Percentiles rank a stretch among this genome's conserved stretches.
Evolutionary conservation across 2,113 vertebrate genomes (phyloP).

Genomic region (Boleophthalmus pectinirostris): DNA sequence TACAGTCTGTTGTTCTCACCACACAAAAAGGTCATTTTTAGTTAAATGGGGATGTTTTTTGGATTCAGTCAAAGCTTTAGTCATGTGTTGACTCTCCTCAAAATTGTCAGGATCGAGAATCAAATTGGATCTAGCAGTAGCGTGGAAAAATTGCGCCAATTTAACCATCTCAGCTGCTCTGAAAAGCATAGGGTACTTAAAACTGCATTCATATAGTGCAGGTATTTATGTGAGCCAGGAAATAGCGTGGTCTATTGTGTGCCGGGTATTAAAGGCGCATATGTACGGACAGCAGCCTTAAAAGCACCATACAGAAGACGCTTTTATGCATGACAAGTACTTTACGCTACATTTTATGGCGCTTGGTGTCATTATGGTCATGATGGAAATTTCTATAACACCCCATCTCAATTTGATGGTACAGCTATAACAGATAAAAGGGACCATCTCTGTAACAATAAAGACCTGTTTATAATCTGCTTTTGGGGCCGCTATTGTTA

Average conservation of each 20-base stretch:
- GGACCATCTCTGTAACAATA: neutral
- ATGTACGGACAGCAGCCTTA: conserved; percentile 6
- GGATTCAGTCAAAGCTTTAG: conserved; percentile 32
- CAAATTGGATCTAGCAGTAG: conserved; percentile 41
- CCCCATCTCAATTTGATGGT: neutral
- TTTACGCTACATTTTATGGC: conserved; percentile 25
- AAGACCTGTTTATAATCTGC: neutral
- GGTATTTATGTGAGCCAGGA: conserved; percentile 29
- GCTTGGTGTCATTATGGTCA: conserved; percentile 6
- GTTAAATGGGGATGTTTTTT: conserved; percentile 52
- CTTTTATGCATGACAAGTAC: conserved; percentile 14
- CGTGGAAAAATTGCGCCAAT: conserved; percentile 49
- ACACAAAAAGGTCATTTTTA: conserved; percentile 32
- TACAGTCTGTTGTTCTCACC: conserved; percentile 31
- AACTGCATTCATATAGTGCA: conserved; percentile 23
- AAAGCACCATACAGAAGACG: conserved; percentile 7
- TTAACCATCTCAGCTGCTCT: conserved; percentile 27
- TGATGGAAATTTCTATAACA: conserved; percentile 11
- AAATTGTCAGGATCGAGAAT: conserved; percentile 38
- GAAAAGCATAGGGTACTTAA: conserved; percentile 18
- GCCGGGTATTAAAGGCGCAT: conserved; percentile 9
- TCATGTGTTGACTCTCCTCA: conserved; percentile 41
- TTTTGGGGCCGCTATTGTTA: conserved; percentile 1
- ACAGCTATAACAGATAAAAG: conserved; percentile 14
- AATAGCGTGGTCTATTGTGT: conserved; percentile 17